Evolutionary conservation across 2,888 invertebrate genomes (phyloP).

Genomic region (Bursaphelenchus okinawaensis): DNA sequence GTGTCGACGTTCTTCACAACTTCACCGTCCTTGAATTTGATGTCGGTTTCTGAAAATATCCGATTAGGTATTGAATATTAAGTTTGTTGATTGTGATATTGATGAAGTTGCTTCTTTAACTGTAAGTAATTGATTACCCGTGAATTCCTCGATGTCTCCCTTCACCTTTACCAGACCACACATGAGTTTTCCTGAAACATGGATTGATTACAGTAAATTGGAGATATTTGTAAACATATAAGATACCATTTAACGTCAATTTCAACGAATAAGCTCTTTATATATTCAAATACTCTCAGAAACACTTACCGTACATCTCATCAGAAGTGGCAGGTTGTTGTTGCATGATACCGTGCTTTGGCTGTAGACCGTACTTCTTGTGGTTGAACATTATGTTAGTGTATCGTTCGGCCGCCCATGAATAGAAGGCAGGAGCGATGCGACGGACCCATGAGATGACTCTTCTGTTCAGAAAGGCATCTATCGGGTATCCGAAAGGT

Average conservation of each 20-base stretch:
- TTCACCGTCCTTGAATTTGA: not conserved
- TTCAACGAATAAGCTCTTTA: too few species aligned
- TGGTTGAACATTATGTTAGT: not conserved
- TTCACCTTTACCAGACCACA: not conserved
- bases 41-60: not conserved
- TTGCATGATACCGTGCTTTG: not conserved
- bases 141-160: not conserved
- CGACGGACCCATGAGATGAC: not conserved
- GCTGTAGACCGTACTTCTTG: not conserved
- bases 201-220: not conserved
- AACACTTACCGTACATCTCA: not conserved
- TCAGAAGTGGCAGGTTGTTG: not conserved
- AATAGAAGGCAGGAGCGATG: not conserved
- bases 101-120: too few species aligned
- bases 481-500: conserved; percentile 28
- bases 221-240: not conserved
- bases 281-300: too few species aligned
- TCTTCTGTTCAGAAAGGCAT: not conserved
- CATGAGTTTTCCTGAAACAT: not conserved
- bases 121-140: too few species aligned
- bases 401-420: not conserved
- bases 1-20: not conserved
- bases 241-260: too few species aligned
- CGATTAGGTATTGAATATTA: too few species aligned
- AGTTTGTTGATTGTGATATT: not conserved